Percentiles rank a stretch among this genome's conserved stretches.
Evolutionary conservation across 2,113 vertebrate genomes (phyloP).

Genomic region (Oreochromis niloticus): DNA sequence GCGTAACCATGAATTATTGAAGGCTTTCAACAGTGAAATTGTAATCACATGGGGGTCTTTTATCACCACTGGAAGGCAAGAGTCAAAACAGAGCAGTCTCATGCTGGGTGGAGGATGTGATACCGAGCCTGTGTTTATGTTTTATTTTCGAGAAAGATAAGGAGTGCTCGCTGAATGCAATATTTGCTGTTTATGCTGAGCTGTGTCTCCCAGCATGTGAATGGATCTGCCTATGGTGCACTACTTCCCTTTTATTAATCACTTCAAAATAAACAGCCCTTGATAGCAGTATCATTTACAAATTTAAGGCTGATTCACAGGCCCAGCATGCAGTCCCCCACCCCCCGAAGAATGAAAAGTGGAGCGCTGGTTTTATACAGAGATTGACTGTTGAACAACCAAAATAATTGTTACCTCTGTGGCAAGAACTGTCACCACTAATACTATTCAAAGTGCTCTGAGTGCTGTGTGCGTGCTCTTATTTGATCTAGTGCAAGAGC

Average conservation of each 20-base stretch:
- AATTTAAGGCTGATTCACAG: constrained; percentile 30
- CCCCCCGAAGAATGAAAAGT: not conserved
- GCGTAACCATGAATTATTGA: constrained; percentile 33
- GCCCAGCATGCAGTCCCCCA: constrained; percentile 4
- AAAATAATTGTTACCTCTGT: not conserved
- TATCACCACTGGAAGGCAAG: not conserved
- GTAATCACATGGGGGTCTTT: not conserved
- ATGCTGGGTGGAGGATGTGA: not conserved
- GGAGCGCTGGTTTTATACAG: not conserved
- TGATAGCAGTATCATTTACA: constrained; percentile 12
- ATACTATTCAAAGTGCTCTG: not conserved
- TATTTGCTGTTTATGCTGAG: not conserved
- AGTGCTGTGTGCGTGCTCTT: not conserved
- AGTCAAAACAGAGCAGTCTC: not conserved
- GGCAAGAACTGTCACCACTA: not conserved
- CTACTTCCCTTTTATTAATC: not conserved
- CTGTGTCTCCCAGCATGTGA: not conserved
- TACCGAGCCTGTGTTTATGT: not conserved
- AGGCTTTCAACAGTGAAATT: not conserved
- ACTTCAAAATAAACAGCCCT: not conserved
- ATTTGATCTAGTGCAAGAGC: not conserved
- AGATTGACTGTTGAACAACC: not conserved
- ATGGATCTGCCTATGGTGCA: not conserved
- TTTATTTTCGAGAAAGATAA: not conserved
- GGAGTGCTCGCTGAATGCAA: not conserved